phyloP scores from a whole-genome alignment of 2,113 vertebrate species.

The Lophura nycthemera region DNA sequence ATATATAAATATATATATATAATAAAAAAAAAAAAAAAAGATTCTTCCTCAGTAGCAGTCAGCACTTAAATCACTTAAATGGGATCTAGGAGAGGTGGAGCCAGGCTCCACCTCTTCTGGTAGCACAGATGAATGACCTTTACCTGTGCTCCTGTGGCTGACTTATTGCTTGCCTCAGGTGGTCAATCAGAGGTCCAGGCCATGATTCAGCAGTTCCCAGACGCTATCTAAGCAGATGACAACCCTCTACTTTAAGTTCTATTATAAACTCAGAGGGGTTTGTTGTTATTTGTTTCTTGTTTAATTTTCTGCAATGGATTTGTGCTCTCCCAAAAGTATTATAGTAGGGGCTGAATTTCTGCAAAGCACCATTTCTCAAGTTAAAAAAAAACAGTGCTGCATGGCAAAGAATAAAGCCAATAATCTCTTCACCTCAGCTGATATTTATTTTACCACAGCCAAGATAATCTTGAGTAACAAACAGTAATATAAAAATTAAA shows the following conservation, averaged over 20 bases:
- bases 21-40: too few species aligned
- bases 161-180: too few species aligned
- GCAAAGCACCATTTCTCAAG: neutral
- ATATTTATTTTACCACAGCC: neutral
- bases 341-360: neutral
- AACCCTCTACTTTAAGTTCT: neutral
- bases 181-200: too few species aligned
- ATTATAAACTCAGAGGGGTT: neutral
- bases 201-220: too few species aligned
- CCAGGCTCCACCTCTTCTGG: too few species aligned
- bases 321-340: neutral
- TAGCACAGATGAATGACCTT: too few species aligned
- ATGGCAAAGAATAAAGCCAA: neutral
- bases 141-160: too few species aligned
- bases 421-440: neutral
- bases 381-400: rapidly evolving
- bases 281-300: neutral
- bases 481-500: neutral
- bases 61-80: too few species aligned
- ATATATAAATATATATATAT: too few species aligned
- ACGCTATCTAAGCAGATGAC: neutral
- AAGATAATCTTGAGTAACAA: neutral
- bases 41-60: too few species aligned
- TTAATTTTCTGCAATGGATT: neutral
- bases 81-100: too few species aligned